Evolutionary conservation across 2,888 invertebrate species (phyloP).

Genomic region (Meghimatium bilineatum): DNA sequence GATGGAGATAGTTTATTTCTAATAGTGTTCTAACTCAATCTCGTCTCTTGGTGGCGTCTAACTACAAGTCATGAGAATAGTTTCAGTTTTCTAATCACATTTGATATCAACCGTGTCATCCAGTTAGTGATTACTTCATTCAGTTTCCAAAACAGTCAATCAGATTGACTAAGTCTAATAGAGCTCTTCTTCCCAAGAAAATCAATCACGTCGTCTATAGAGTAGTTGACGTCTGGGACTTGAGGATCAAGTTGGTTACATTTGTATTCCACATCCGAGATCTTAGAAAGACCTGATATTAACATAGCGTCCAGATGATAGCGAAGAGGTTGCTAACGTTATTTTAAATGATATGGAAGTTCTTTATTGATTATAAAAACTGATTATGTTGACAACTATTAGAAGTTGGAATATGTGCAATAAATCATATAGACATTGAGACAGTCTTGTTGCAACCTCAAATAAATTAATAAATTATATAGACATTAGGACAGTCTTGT

Average conservation of each 20-base stretch:
- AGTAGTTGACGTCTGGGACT: background rate
- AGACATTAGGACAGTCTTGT: too few species aligned
- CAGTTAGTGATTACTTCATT: background rate
- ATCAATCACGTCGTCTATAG: background rate
- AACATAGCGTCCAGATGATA: background rate
- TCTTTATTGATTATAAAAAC: background rate
- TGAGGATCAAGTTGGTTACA: background rate
- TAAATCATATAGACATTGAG: background rate
- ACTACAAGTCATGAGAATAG: too few species aligned
- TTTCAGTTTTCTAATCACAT: background rate
- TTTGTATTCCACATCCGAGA: background rate
- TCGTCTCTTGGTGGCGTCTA: too few species aligned
- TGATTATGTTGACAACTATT: background rate
- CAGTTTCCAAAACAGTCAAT: background rate
- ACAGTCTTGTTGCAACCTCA: too few species aligned
- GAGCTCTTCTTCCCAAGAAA: background rate
- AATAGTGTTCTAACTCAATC: too few species aligned
- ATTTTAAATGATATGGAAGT: background rate
- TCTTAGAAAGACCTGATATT: background rate
- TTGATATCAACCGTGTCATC: background rate
- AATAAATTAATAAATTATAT: too few species aligned
- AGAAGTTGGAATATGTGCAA: background rate
- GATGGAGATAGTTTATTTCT: too few species aligned
- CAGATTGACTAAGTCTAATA: background rate
- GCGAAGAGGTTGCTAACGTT: background rate